Percentiles rank a stretch among this genome's conserved stretches.
Evolutionary conservation across 1,140 invertebrate species (phyloP).

Genomic region (Caenorhabditis inopinata): DNA sequence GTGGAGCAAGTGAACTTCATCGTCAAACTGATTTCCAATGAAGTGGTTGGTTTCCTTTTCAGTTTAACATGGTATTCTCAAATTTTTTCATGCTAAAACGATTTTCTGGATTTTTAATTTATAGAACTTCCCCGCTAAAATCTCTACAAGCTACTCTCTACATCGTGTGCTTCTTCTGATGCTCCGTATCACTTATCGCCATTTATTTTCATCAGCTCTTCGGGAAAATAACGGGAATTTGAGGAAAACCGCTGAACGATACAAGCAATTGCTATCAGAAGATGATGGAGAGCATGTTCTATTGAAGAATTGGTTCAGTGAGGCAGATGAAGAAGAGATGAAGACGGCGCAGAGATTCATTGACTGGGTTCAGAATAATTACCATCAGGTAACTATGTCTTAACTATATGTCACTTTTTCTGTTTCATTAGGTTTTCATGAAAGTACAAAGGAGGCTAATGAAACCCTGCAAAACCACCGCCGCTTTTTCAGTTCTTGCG

Average conservation of each 20-base stretch:
- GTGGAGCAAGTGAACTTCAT: not conserved
- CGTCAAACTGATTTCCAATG: not conserved
- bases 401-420: too few species aligned
- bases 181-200: constrained; percentile 17
- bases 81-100: too few species aligned
- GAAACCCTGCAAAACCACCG: too few species aligned
- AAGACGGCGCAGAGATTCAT: not conserved
- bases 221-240: not conserved
- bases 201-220: not conserved
- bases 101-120: too few species aligned
- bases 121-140: not conserved
- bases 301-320: not conserved
- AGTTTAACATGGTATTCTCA: too few species aligned
- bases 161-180: not conserved
- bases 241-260: not conserved
- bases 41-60: not conserved
- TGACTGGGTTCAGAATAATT: constrained; percentile 21
- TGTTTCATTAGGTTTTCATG: too few species aligned
- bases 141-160: not conserved
- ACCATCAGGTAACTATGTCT: not conserved
- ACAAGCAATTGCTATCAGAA: not conserved
- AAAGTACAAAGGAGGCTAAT: too few species aligned
- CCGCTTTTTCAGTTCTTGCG: too few species aligned
- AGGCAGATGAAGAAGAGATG: not conserved
- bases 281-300: not conserved